Base-by-base conservation (phyloP, 2,113 vertebrate species). In the Numida meleagris region DNA sequence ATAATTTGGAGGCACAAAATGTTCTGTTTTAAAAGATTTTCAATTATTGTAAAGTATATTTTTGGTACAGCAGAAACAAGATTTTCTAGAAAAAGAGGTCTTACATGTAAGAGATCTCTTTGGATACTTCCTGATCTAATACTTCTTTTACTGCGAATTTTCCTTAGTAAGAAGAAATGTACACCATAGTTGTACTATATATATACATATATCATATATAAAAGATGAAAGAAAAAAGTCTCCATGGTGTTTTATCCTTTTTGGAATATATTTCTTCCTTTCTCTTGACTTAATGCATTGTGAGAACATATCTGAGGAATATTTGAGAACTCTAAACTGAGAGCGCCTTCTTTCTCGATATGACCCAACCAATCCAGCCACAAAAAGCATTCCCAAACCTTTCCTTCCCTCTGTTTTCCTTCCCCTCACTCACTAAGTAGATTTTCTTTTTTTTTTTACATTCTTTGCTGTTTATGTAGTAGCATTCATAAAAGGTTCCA, bases 361-460 rank as follows among this genome's bases (percentile, higher is more conserved):
- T 20, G n/a, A 18, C 12, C 14, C 18, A 61, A 53, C 10, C 18
- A 36, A 40, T 43, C 10, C 27, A 74, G 24, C 10, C 27, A 46
- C 33, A 38, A 36, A 77, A 51, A 81, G 1, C 20, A 83, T 46
- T 85, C 55, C 31, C n/a, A 45, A 31, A 51, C 1, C 1, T 59
- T 77, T 88, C 43, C 24, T 82, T 55, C 12, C 33, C 50, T 70
- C 66, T 87, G 31, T 72, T 82, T 75, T 76, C 19, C 14, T 77
- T 82, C 29, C 1, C 3, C 13, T 3, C 9, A 55, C 6, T 2
- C 11, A 50, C 29, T 27, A 51, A 66, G 0, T 72, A 14, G 16
- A 45, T 67, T 78, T 83, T 25, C 7, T 43, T 88, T 87, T 62
- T 59, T 80, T 88, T 79, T 67, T 19, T 3, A 36, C 4, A 2